A percentile compares a stretch with the other conserved stretches of the same genome.
These are phyloP conservation scores for Hyalella azteca DNA, from an alignment of 2,888 invertebrate genomes.

Conservation along the genomic window DNA sequence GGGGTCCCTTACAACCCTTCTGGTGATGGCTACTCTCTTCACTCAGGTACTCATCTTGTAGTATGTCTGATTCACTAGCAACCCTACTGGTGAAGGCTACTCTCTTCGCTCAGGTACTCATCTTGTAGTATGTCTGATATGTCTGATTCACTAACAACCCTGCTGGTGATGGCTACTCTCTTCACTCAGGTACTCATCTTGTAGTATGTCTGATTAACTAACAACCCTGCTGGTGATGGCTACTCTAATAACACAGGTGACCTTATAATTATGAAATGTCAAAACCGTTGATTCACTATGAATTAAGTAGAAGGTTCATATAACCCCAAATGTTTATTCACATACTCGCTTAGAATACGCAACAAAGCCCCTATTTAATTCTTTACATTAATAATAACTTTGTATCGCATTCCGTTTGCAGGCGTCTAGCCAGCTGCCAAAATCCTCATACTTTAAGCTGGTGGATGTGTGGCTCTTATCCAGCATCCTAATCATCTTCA, in stretches of 20 bases:
- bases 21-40: constrained; percentile 55
- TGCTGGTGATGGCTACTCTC: constrained; percentile 55
- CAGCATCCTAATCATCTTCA: constrained; percentile 51
- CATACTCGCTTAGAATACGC: too few species aligned
- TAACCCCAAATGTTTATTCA: too few species aligned
- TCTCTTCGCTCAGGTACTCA: background rate
- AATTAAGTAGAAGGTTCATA: too few species aligned
- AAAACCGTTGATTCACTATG: too few species aligned
- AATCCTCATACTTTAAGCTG: constrained; percentile 54
- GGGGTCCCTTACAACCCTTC: constrained; percentile 53
- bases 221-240: background rate
- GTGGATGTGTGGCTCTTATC: constrained; percentile 55
- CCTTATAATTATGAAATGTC: too few species aligned
- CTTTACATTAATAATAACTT: background rate
- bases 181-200: constrained; percentile 55
- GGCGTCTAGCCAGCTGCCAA: constrained; percentile 49
- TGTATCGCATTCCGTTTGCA: constrained; percentile 41
- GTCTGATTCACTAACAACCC: constrained; percentile 51
- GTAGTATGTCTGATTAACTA: too few species aligned
- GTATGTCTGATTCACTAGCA: too few species aligned
- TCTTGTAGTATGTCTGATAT: too few species aligned
- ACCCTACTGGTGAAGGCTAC: background rate
- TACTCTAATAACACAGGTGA: background rate
- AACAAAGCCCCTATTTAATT: background rate
- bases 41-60: too few species aligned